Base-by-base conservation (phyloP, 2,113 vertebrate genomes). In the Platysteira castanea region DNA sequence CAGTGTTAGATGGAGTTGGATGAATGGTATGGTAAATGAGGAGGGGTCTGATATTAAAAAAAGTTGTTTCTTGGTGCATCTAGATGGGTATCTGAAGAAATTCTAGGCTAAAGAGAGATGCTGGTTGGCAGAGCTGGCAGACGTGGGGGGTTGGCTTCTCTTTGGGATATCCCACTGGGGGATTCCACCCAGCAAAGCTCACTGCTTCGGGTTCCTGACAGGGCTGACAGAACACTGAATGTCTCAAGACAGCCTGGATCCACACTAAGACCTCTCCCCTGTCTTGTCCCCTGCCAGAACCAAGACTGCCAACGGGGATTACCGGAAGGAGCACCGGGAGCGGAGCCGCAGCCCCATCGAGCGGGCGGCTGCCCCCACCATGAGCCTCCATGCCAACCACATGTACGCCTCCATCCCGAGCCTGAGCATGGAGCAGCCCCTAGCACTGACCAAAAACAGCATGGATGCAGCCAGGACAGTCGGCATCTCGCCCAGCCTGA, bases 401-500 rank as follows among this genome's bases (percentile, higher is more conserved):
- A 97, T 99, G 90, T 99, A 99, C 71, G 56, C 98, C 21, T 98
- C 99, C 96, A 98, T 99, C 96, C 98, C 99, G 59, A 98, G 98
- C 97, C 97, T 99, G 96, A 98, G 98, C 70, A 98, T 99, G 98
- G 99, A 99, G 97, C 99, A 99, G 98, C 99, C 99, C 19, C 98
- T 99, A 37, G 99, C 99, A 65, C 99, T 99, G 97, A 99, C 99
- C 98, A 99, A 99, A 98, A 99, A 98, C 98, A 99, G 98, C 97
- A 83, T 98, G 97, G 99, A 99, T 22, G 91, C 98, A 10, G 94
- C 97, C 84, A 97, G 99, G 63, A 97, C 98, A 3, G 96, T 98
- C 2, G 95, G 98, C 84, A 94, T 98, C 92, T 87, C 98, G 0
- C 98, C 99, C 39, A 90, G 98, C 10, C 97, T 98, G 97, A 98